Conservation (phyloP, 2,888 invertebrate species). For the Bimastos eiseni region DNA sequence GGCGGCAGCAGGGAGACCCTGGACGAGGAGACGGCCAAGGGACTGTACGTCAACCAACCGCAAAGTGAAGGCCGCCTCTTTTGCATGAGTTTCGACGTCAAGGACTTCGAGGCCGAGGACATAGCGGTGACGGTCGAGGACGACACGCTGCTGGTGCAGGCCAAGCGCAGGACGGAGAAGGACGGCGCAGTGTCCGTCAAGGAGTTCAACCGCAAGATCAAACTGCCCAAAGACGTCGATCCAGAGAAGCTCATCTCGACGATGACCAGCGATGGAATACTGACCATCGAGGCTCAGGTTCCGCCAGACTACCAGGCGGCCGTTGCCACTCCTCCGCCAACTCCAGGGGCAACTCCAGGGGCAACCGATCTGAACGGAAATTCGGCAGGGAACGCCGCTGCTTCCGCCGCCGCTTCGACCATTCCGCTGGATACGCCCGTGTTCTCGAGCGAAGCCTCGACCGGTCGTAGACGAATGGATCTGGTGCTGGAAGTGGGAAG, state of each 20-base stretch:
- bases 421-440: constrained; percentile 38
- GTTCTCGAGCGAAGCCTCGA: constrained; percentile 26
- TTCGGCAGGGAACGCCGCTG: not conserved
- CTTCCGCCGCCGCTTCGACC: not conserved
- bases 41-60: not conserved
- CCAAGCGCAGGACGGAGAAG: constrained; percentile 32
- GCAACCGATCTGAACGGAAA: not conserved
- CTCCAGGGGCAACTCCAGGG: not conserved
- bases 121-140: constrained; percentile 38
- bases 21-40: constrained; percentile 20
- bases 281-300: constrained; percentile 39
- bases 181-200: constrained; percentile 32
- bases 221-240: constrained; percentile 40
- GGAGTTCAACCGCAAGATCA: constrained; percentile 40
- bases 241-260: constrained; percentile 37
- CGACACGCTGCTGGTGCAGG: constrained; percentile 38
- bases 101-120: constrained; percentile 41
- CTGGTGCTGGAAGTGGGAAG: constrained; percentile 39
- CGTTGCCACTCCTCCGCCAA: not conserved
- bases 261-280: constrained; percentile 42
- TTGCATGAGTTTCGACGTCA: constrained; percentile 44
- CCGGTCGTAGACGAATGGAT: constrained; percentile 31
- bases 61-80: constrained; percentile 39
- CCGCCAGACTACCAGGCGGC: constrained; percentile 34
- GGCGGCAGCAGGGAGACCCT: constrained; percentile 36